Percentiles rank a stretch among this genome's conserved stretches.
These are phyloP conservation scores for Neodiprion lecontei DNA, from an alignment of 1,140 invertebrate species.

Conservation along the genomic window DNA sequence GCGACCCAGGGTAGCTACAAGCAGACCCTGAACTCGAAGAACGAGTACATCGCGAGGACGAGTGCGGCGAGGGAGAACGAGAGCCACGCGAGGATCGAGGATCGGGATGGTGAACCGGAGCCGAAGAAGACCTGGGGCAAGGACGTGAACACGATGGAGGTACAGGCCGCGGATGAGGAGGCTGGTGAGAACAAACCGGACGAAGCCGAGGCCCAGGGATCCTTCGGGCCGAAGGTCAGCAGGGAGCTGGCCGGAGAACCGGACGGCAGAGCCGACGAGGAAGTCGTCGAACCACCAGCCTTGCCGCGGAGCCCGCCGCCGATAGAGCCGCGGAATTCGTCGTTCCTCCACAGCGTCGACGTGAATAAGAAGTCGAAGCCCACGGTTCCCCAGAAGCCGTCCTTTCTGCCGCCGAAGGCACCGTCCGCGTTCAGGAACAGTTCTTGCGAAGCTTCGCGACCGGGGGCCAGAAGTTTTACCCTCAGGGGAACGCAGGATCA, in stretches of 20 bases:
- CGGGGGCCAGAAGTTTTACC: background rate
- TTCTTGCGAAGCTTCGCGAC: background rate
- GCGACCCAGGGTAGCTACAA: conserved; percentile 29
- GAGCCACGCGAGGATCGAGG: background rate
- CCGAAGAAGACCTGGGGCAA: conserved; percentile 25
- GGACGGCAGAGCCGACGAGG: conserved; percentile 80
- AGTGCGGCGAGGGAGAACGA: conserved; percentile 34
- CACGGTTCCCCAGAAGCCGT: conserved; percentile 46
- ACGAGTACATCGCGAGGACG: conserved; percentile 5
- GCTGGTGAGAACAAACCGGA: conserved; percentile 37
- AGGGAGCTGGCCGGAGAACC: conserved; percentile 81
- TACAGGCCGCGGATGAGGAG: conserved; percentile 12
- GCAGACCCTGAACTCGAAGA: conserved; percentile 40
- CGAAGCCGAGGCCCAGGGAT: conserved; percentile 25
- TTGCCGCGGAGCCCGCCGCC: conserved; percentile 71
- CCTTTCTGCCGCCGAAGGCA: conserved; percentile 18
- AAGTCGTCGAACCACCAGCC: conserved; percentile 72
- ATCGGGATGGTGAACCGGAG: background rate
- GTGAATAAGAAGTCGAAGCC: conserved; percentile 48
- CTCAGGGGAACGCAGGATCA: background rate
- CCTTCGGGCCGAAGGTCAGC: conserved; percentile 67
- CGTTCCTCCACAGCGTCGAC: conserved; percentile 71
- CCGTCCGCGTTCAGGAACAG: conserved; percentile 14
- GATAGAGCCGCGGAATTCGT: conserved; percentile 70
- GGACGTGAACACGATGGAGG: conserved; percentile 29